Evolutionary conservation across 2,797 vertebrate species (phyloP).

Genomic region (Hirundo rustica): DNA sequence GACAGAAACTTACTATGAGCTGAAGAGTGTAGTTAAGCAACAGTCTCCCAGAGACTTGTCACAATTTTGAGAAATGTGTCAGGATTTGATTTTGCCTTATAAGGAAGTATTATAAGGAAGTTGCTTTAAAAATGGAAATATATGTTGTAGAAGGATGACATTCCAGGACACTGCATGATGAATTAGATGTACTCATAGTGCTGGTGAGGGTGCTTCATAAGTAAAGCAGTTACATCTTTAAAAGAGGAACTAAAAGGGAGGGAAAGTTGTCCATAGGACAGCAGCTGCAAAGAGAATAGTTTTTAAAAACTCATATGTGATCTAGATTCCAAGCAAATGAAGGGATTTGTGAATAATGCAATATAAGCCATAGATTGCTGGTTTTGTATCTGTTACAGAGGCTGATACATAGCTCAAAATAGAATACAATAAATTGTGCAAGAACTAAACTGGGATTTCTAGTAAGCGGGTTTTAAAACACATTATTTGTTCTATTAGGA

Average conservation of each 20-base stretch:
- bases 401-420: not conserved
- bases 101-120: not conserved
- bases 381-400: not conserved
- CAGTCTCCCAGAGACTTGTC: not conserved
- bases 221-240: not conserved
- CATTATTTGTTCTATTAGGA: not conserved
- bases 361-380: not conserved
- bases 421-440: not conserved
- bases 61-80: not conserved
- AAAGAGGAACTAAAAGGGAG: not conserved
- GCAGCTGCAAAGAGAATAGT: not conserved
- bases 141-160: not conserved
- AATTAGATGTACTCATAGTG: not conserved
- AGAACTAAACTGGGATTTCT: not conserved
- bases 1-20: not conserved
- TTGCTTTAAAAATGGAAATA: conserved; percentile 22
- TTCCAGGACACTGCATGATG: not conserved
- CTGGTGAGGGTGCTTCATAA: not conserved
- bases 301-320: not conserved
- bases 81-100: conserved; percentile 8
- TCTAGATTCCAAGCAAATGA: not conserved
- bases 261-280: not conserved
- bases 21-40: not conserved
- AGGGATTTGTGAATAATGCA: not conserved
- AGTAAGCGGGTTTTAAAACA: not conserved